A percentile compares a stretch with the other conserved stretches of the same genome.
Evolutionary conservation across 1,140 invertebrate genomes (phyloP).

Genomic region (Rhynchophorus ferrugineus): DNA sequence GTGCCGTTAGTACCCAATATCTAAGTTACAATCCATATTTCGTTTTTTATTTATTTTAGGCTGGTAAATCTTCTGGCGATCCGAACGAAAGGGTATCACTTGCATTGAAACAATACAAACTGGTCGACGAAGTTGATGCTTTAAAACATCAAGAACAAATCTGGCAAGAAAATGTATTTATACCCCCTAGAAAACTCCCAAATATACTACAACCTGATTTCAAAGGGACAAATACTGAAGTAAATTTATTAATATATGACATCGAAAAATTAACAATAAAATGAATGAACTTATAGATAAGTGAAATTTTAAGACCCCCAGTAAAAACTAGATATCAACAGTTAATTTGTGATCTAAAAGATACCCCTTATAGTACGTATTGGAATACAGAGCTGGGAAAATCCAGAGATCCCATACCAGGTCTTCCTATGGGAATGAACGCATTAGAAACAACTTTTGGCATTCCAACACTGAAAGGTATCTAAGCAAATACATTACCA

Average conservation of each 20-base stretch:
- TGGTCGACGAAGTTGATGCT: conserved; percentile 44
- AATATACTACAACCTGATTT: conserved; percentile 38
- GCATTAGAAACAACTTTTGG: conserved; percentile 42
- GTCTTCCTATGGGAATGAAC: conserved; percentile 45
- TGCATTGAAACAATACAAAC: conserved; percentile 40
- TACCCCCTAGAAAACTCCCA: conserved; percentile 29
- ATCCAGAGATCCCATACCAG: conserved; percentile 41
- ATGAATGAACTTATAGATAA: conserved; percentile 3
- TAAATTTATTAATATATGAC: conserved; percentile 2
- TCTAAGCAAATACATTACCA: conserved; percentile 37
- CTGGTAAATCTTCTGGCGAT: conserved; percentile 41
- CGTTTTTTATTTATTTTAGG: conserved; percentile 29
- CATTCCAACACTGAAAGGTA: conserved; percentile 37
- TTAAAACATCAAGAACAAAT: conserved; percentile 43
- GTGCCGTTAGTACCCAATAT: conserved; percentile 24
- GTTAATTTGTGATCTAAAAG: conserved; percentile 45
- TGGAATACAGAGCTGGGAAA: conserved; percentile 45
- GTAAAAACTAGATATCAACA: conserved; percentile 44
- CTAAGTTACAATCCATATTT: neutral
- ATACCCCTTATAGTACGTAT: conserved; percentile 44
- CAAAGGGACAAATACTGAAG: conserved; percentile 36
- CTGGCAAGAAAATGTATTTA: conserved; percentile 19
- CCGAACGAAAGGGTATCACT: conserved; percentile 36
- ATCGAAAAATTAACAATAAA: neutral
- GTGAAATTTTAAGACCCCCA: conserved; percentile 30